Evolutionary conservation across 2,797 vertebrate genomes (phyloP), one percentile per base, ranked within the genome.

Genomic region (Psittacula derbiana): DNA sequence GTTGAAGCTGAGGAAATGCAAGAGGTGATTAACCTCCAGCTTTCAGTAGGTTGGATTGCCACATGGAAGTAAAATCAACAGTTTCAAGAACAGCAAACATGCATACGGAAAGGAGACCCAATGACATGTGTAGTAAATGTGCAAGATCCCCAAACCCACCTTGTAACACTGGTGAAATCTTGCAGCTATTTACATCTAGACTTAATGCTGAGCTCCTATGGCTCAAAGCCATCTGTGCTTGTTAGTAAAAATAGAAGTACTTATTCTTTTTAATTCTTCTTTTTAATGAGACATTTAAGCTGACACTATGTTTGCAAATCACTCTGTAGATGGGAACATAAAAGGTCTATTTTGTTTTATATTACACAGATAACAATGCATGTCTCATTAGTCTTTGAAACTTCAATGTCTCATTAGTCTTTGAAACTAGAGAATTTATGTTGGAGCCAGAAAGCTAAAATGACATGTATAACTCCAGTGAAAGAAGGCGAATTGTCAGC

Each of bases 371-470:
- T 90, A 86, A 83, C 61, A 80, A 62, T 30, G 17, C 69, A 47
- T 21, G 11, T 75, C 85, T 91, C 82, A 47, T 88, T 84, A 86
- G 76, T 30, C 66, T 82, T 79, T 46, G 80, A 92, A 93, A 88
- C 18, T 5, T 36, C 55, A 65, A 44, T 19, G 13, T 73, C 85
- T 91, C 82, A 44, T 88, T 88, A 87, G 76, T 30, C 66, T 82
- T 81, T 40, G 73, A 91, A 93, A 86, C 18, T 4, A 43, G 44
- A 74, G 87, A 46, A 93, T 88, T 86, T 88, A 81, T 73, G 33
- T 24, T 47, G 67, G 36, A 89, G 67, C 62, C 80, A 66, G 53
- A 81, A 90, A 92, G 73, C 62, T 88, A 69, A 84, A 94, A 79
- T 60, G 62, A 83, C 64, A 44, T 5, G 10, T 43, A 74, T 30